phyloP scores from a whole-genome alignment of 1,140 invertebrate species.

The Tetramorium simillimum region DNA sequence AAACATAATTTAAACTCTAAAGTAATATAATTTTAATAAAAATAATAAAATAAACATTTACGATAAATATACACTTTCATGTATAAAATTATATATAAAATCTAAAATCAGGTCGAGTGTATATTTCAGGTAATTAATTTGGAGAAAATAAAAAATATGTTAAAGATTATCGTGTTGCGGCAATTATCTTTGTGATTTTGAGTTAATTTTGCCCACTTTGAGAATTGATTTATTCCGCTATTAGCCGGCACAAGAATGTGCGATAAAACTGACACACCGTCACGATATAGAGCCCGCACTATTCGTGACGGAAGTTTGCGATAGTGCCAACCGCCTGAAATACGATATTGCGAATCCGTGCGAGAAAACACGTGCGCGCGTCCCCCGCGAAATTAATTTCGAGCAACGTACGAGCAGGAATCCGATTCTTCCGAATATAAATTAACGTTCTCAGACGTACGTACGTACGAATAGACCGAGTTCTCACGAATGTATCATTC shows the following conservation, averaged over 20 bases:
- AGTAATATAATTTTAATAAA: background rate
- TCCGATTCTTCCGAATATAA: background rate
- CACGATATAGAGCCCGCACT: background rate
- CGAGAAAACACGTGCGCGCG: background rate
- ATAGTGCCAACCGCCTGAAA: constrained; percentile 37
- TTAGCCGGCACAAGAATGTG: background rate
- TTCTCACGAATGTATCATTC: background rate
- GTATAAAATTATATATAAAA: background rate
- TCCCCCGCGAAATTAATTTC: constrained; percentile 26
- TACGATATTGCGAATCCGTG: constrained; percentile 18
- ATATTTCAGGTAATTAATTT: too few species aligned
- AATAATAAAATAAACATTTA: background rate
- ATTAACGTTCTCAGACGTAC: background rate
- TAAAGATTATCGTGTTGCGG: background rate
- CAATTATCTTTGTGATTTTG: background rate
- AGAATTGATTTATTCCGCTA: background rate
- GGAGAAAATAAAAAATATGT: background rate
- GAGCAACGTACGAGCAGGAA: background rate
- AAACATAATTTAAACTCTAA: background rate
- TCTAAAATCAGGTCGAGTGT: background rate
- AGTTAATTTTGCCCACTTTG: too few species aligned
- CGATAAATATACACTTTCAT: background rate
- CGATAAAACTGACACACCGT: constrained; percentile 20
- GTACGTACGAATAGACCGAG: background rate
- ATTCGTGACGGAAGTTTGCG: background rate